Conservation (phyloP, 2,797 vertebrate genomes). For the Enteromius argenteus region DNA sequence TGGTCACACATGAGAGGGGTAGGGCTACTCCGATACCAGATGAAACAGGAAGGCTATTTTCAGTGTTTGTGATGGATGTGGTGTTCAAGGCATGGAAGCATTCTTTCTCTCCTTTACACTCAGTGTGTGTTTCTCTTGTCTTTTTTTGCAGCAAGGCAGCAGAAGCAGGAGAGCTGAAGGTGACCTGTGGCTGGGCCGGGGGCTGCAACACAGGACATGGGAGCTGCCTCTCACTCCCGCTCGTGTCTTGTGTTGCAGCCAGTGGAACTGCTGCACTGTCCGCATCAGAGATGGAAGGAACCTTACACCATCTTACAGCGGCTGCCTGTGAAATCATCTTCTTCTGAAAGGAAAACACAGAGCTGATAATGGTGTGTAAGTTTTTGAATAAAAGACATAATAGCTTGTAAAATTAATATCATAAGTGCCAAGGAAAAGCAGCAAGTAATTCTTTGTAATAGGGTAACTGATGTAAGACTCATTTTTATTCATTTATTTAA, state of each 20-base stretch:
- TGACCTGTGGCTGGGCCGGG: conserved; percentile 83
- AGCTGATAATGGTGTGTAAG: not conserved
- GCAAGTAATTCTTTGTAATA: not conserved
- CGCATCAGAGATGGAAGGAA: conserved; percentile 40
- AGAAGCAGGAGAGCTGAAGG: conserved; percentile 68
- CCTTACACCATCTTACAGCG: not conserved
- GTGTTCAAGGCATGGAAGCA: conserved; percentile 58
- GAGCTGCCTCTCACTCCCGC: conserved; percentile 88
- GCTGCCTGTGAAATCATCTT: not conserved
- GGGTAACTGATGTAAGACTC: not conserved
- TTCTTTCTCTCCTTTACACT: conserved; percentile 30
- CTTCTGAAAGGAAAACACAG: not conserved
- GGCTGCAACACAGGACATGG: conserved; percentile 99
- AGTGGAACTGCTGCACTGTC: conserved; percentile 82
- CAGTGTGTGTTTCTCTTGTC: conserved; percentile 22
- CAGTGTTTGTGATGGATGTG: conserved; percentile 74
- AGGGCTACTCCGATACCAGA: conserved; percentile 61
- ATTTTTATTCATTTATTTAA: conserved; percentile 2
- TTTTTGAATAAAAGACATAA: conserved; percentile 42
- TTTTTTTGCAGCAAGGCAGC: conserved; percentile 67
- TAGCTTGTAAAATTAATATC: not conserved
- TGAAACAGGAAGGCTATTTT: conserved; percentile 72
- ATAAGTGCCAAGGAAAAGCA: not conserved
- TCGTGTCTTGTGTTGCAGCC: conserved; percentile 99
- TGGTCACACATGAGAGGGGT: conserved; percentile 59